phyloP scores from a whole-genome alignment of 2,888 invertebrate species.

The Drosophila putrida region DNA sequence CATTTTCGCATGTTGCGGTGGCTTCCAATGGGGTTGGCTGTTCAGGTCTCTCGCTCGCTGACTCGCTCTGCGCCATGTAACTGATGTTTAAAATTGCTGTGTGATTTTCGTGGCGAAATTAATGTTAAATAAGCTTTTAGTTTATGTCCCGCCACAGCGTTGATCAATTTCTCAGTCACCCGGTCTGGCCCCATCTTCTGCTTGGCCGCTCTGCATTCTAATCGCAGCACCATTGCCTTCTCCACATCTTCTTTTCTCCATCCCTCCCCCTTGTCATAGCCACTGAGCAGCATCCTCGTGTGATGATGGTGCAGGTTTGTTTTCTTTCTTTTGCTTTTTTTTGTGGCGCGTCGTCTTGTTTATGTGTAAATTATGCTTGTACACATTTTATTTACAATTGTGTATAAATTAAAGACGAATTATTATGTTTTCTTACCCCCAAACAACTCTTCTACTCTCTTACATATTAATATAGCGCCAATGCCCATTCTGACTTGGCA shows the following conservation, averaged over 20 bases:
- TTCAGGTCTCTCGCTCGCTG: background rate
- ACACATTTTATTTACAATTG: slow-evolving; percentile 81
- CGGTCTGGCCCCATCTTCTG: slow-evolving; percentile 56
- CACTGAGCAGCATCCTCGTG: slow-evolving; percentile 40
- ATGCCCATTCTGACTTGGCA: slow-evolving; percentile 46
- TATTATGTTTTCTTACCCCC: slow-evolving; percentile 66
- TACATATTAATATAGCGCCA: slow-evolving; percentile 71
- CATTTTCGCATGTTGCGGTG: slow-evolving; percentile 68
- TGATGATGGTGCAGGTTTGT: slow-evolving; percentile 61
- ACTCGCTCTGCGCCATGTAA: slow-evolving; percentile 60
- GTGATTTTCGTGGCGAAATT: slow-evolving; percentile 82
- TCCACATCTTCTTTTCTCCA: slow-evolving; percentile 10
- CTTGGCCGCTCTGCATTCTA: slow-evolving; percentile 60
- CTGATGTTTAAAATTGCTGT: slow-evolving; percentile 80
- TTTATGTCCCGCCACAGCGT: slow-evolving; percentile 81
- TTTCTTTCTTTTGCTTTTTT: slow-evolving; percentile 21
- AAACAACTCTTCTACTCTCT: slow-evolving; percentile 30
- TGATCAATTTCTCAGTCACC: slow-evolving; percentile 81
- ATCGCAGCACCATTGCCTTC: slow-evolving; percentile 44
- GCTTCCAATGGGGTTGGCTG: slow-evolving; percentile 60
- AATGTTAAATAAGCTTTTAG: slow-evolving; percentile 82
- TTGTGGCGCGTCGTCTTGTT: slow-evolving; percentile 66
- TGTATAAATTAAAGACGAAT: slow-evolving; percentile 80
- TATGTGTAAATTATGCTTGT: slow-evolving; percentile 81
- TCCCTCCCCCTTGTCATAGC: background rate